Conservation (phyloP, 2,113 vertebrate genomes). For the Chaetodon auriga region DNA sequence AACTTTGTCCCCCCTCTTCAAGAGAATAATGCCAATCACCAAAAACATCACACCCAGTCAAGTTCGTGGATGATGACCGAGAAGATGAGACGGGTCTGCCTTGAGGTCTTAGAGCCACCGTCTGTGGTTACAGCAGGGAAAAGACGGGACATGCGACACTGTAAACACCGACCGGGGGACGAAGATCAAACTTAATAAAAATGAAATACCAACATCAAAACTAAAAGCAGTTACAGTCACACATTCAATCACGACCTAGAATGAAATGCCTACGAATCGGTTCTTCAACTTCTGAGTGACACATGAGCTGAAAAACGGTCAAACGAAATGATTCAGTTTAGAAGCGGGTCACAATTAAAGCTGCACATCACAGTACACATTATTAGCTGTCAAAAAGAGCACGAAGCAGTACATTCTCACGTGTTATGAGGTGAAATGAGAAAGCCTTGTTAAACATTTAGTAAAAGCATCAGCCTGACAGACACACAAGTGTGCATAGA, state of each 20-base stretch:
- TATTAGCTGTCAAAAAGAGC: constrained; percentile 23
- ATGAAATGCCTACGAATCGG: constrained; percentile 60
- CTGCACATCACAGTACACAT: constrained; percentile 28
- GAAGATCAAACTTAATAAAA: constrained; percentile 39
- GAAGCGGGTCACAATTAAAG: constrained; percentile 14
- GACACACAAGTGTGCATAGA: constrained; percentile 49
- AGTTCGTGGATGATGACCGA: not conserved
- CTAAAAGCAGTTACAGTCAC: constrained; percentile 13
- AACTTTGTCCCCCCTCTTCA: not conserved
- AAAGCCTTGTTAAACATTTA: constrained; percentile 8
- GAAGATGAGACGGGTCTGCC: not conserved
- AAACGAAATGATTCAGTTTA: constrained; percentile 26
- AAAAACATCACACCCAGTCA: not conserved
- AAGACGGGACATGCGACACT: not conserved
- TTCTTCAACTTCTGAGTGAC: constrained; percentile 77
- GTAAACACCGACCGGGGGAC: constrained; percentile 23
- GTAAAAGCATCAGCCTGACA: constrained; percentile 23
- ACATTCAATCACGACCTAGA: constrained; percentile 19
- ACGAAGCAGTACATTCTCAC: not conserved
- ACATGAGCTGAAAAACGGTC: constrained; percentile 76
- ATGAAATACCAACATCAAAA: constrained; percentile 49
- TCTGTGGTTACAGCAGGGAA: not conserved
- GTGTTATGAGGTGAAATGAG: constrained; percentile 8
- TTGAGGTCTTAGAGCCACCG: not conserved
- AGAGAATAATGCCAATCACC: not conserved